Evolutionary conservation across 92 coral and sea anemone species (phyloP), one percentile per base, ranked within the genome.

Genomic region (Epizoanthus fatuus): DNA sequence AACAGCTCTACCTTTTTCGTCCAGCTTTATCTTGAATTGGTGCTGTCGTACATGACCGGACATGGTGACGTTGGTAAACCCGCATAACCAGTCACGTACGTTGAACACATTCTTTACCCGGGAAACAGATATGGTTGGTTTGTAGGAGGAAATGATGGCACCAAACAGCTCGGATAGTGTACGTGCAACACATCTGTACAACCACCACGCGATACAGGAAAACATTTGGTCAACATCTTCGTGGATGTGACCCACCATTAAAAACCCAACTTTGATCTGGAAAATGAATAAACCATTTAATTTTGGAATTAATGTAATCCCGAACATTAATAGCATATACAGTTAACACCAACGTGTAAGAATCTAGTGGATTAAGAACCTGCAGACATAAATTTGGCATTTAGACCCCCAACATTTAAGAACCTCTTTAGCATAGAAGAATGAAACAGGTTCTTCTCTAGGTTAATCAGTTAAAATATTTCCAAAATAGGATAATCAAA

Each of bases 1-100:
- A 25, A 37, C 76, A 19, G 76, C 76, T 38, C 49, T 9, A 7
- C 58, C 58, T 5, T 19, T 52, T 17, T 4, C 57, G 37, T 45
- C 54, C 75, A 71, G 75, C 14, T 71, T 25, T 14, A 71, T 45
- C 75, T 71, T 71, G 15, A 71, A 71, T 25, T 71, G 75, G 29
- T 71, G 58, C 58, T 71, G 75, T 16, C 38, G 29, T 25, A 20
- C 22, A 20, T 71, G 75, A 13, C 75, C 57, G 12, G 25, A 35
- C 8, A 71, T 5, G 4, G 4, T 14, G 9, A 14, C 5, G 14
- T 20, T 19, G 11, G 29, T 15, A 3, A 71, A 71, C 16, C 16
- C 35, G 25, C 15, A 37, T 3, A 71, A 5, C 76, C 76, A 47
- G 39, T 71, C 58, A 5, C 59, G 4, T 56, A 47, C 12, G 6